These are phyloP conservation scores for Egretta garzetta DNA, from an alignment of 2,113 vertebrate genomes.

Conservation along the genomic window DNA sequence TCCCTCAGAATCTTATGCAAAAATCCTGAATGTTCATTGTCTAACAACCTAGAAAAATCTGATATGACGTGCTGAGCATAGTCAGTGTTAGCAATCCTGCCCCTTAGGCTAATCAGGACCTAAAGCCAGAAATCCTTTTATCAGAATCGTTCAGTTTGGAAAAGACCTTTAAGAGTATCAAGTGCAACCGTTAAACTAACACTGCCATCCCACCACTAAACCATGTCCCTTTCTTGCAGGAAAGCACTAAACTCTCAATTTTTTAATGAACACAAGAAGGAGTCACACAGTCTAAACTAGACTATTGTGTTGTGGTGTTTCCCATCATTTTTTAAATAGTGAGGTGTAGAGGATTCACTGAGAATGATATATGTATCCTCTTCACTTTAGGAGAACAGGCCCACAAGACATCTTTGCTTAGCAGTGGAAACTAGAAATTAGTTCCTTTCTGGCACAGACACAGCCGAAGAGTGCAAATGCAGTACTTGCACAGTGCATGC, in stretches of 20 bases:
- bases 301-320: rapidly evolving
- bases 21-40: not conserved
- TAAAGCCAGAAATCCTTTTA: not conserved
- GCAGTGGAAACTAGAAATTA: not conserved
- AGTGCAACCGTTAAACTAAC: no score
- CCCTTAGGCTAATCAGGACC: not conserved
- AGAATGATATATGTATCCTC: not conserved
- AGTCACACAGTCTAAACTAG: not conserved
- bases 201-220: no score
- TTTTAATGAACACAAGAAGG: not conserved
- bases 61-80: not conserved
- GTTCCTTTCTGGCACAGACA: not conserved
- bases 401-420: not conserved
- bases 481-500: not conserved
- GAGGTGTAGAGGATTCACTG: not conserved
- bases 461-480: not conserved
- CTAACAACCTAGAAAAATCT: not conserved
- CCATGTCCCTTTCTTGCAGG: not conserved
- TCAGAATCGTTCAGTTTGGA: no score
- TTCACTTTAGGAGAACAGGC: not conserved
- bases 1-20: not conserved
- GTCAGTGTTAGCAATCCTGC: not conserved
- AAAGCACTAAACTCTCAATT: not conserved
- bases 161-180: no score
- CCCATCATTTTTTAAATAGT: not conserved